Conservation (phyloP, 2,797 vertebrate species). For the Varecia variegata region DNA sequence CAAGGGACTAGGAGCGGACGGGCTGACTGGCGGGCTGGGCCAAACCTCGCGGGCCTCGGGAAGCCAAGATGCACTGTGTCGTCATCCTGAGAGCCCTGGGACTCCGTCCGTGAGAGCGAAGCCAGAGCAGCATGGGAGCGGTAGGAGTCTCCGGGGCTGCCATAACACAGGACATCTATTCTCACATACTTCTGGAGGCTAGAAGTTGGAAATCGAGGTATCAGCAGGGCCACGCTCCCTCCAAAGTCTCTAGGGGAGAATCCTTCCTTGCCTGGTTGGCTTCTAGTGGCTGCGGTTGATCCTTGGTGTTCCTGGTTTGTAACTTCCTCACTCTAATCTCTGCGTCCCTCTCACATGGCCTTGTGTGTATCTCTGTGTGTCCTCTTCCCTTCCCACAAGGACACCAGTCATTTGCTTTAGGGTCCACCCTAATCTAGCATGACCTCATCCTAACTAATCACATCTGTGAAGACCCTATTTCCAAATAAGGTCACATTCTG, state of each 20-base stretch:
- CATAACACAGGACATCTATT: too few species aligned
- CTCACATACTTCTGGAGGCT: rapidly evolving
- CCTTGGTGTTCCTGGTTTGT: neutral
- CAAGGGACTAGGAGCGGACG: neutral
- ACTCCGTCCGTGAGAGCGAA: too few species aligned
- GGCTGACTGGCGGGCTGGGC: too few species aligned
- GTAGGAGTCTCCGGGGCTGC: neutral
- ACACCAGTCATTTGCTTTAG: neutral
- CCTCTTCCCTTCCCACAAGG: neutral
- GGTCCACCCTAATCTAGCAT: neutral
- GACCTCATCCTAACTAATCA: neutral
- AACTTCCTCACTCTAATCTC: rapidly evolving
- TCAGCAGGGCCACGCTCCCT: rapidly evolving
- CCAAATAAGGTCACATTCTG: neutral
- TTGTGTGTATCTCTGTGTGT: neutral
- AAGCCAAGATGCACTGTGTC: rapidly evolving
- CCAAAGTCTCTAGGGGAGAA: neutral
- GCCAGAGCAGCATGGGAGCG: rapidly evolving
- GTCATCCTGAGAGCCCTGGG: neutral
- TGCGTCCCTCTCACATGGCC: rapidly evolving
- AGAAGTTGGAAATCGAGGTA: neutral
- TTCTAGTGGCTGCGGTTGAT: neutral
- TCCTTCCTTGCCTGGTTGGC: too few species aligned
- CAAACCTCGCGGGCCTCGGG: neutral
- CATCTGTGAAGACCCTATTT: neutral